Evolutionary conservation across 2,113 vertebrate genomes (phyloP), one percentile per base, ranked within the genome.

Genomic region (Narcine bancroftii): DNA sequence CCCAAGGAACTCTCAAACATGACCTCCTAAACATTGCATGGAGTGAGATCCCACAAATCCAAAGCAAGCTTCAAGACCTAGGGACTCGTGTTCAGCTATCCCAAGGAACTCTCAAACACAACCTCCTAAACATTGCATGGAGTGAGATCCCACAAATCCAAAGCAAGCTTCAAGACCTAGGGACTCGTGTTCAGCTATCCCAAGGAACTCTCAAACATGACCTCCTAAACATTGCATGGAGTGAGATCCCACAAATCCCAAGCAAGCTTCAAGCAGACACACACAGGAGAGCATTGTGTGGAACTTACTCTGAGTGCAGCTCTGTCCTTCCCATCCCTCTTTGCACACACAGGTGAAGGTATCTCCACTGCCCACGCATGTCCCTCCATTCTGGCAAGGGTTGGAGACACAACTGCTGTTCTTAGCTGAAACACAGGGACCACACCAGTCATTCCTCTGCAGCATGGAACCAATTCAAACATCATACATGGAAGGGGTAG

Each of bases 341-440:
- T 97, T 98, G 94, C 98, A 99, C 94, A 99, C 97, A 93, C 98
- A 99, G 10, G 97, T 98, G 94, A 98, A 99, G 89, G 96, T 94
- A 72, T 97, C 97, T 0, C 97, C 97, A 0, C 95, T 97, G 93
- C 98, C 98, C 65, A 99, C 97, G 0, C 98, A 99, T 0, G 98
- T 99, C 26, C 97, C 98, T 0, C 98, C 98, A 0, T 99, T 99
- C 94, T 96, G 94, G 60, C 98, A 99, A 1, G 98, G 98, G 92
- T 96, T 97, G 9, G 97, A 97, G 93, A 97, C 95, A 92, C 98
- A 99, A 47, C 97, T 97, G 96, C 96, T 99, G 96, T 98, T 99
- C 94, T 96, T 95, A 69, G 97, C 98, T 99, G 93, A 47, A 91
- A 91, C 3, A 29, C 19, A 91, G 0, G 11, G 42, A 85, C 1